A percentile compares a stretch with the other conserved stretches of the same genome.
Conservation (phyloP, 1,140 invertebrate species). For the Lordiphosa clarofinis region DNA sequence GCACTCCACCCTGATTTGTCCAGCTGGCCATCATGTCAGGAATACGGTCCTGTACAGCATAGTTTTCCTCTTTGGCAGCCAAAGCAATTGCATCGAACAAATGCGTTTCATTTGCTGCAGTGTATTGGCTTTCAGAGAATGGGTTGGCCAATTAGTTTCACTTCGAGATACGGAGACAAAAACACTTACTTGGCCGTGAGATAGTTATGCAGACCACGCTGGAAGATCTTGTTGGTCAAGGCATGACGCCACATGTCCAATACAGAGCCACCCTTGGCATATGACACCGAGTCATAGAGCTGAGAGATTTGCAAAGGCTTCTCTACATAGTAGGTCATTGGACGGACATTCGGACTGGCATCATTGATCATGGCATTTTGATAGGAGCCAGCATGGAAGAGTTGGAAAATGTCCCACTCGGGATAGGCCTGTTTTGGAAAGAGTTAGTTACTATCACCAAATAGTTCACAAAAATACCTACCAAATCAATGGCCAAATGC, state of each 20-base stretch:
- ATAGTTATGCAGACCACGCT: constrained; percentile 89
- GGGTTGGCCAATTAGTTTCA: neutral
- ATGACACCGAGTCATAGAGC: constrained; percentile 91
- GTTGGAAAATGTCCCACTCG: constrained; percentile 89
- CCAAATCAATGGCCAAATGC: constrained; percentile 59
- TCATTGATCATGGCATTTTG: constrained; percentile 85
- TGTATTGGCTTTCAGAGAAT: constrained; percentile 60
- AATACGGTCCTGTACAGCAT: constrained; percentile 46
- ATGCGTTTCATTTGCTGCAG: constrained; percentile 83
- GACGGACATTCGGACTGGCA: constrained; percentile 83
- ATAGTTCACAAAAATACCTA: neutral
- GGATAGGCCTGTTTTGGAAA: constrained; percentile 80
- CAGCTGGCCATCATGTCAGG: constrained; percentile 84
- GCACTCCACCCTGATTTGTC: constrained; percentile 85
- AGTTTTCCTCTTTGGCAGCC: constrained; percentile 78
- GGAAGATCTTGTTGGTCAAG: constrained; percentile 91
- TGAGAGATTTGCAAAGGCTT: constrained; percentile 86
- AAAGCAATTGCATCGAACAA: constrained; percentile 84
- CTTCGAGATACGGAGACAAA: accelerated
- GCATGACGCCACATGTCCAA: constrained; percentile 97
- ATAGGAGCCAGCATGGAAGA: constrained; percentile 86
- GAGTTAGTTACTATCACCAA: neutral
- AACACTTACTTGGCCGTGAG: constrained; percentile 83
- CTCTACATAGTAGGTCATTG: constrained; percentile 87
- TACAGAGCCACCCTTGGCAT: constrained; percentile 84